Base-by-base conservation (phyloP, 2,888 invertebrate genomes). In the Hanleya hanleyi region DNA sequence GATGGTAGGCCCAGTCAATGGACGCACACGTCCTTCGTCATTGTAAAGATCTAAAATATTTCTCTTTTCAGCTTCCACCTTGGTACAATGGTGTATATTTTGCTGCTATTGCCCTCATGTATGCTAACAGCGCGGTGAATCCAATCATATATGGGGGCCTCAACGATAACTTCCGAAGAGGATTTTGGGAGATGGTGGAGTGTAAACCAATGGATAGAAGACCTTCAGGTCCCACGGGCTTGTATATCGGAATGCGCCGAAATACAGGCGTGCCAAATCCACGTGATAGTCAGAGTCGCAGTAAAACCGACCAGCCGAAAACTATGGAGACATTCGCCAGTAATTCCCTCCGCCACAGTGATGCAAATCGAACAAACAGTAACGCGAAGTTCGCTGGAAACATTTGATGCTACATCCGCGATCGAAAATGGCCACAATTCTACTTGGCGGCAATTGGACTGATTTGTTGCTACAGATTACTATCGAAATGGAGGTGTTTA, bases 91-190 rank as follows among this genome's bases (percentile, higher is more conserved):
- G 81, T 0, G 74, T 86, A 18, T 81, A 85, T 70, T 87, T 85
- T 73, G 80, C 83, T 7, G 82, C 85, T 12, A 84, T 86, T 15
- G 76, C 81, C n/a, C 75, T 87, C 57, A 73, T 86, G 79, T 85
- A 86, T 72, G 81, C 83, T 6, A 86, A 87, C 79, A 83, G 85
- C 35, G 83, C 84, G 32, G 75, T 86, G 50, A 87, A 87, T 69
- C 87, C 87, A 0, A 81, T 87, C 57, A 75, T 87, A 15, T 87
- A 87, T 70, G 85, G 83, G 1, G 86, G 86, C 4, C 74, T 86
- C 57, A 87, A 87, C 76, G 84, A 85, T 37, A 85, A 81, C 67
- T 87, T 87, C 75, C 75, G 84, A 22, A 80, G 70, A 15, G 85
- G 83, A 7, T 83, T 85, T 61, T 77, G 77, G 35, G 57, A 22